A percentile compares a stretch with the other conserved stretches of the same genome.
Conservation (phyloP, 2,797 vertebrate species). For the Gadopsis bispinosus region DNA sequence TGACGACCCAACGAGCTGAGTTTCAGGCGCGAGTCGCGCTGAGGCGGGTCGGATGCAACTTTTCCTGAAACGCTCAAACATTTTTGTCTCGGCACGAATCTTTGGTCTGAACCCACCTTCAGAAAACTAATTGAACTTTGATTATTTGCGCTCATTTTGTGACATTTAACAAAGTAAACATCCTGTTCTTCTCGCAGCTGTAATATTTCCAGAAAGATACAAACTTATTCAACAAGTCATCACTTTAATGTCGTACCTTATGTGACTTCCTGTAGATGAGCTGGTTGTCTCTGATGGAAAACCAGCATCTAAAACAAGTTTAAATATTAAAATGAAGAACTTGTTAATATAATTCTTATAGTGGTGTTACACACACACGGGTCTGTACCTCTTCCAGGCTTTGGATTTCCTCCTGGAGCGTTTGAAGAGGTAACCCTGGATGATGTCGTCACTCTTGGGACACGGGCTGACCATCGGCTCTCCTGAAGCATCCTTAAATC, state of each 20-base stretch:
- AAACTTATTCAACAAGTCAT: neutral
- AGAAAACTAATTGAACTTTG: too few relatives aligned
- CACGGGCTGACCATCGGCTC: constrained; percentile 68
- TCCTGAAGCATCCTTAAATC: constrained; percentile 79
- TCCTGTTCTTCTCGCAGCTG: too few relatives aligned
- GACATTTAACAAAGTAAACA: too few relatives aligned
- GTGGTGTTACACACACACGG: too few relatives aligned
- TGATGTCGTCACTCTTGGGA: constrained; percentile 60
- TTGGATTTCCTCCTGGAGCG: constrained; percentile 83
- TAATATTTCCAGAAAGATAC: too few relatives aligned
- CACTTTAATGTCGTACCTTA: constrained; percentile 69
- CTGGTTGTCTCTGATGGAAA: constrained; percentile 82
- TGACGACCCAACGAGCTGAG: too few relatives aligned
- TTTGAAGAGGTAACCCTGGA: constrained; percentile 85
- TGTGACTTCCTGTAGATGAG: constrained; percentile 84
- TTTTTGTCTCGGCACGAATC: too few relatives aligned
- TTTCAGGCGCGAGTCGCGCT: too few relatives aligned
- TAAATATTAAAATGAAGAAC: neutral
- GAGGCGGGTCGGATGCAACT: too few relatives aligned
- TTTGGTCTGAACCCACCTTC: too few relatives aligned
- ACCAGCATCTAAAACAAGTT: constrained; percentile 80
- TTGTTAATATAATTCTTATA: neutral
- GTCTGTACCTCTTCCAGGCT: constrained; percentile 83
- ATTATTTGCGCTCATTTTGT: too few relatives aligned
- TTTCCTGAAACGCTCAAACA: too few relatives aligned